These are phyloP conservation scores for Sarcophaga subvicina DNA, from an alignment of 2,888 invertebrate species.

Conservation along the genomic window DNA sequence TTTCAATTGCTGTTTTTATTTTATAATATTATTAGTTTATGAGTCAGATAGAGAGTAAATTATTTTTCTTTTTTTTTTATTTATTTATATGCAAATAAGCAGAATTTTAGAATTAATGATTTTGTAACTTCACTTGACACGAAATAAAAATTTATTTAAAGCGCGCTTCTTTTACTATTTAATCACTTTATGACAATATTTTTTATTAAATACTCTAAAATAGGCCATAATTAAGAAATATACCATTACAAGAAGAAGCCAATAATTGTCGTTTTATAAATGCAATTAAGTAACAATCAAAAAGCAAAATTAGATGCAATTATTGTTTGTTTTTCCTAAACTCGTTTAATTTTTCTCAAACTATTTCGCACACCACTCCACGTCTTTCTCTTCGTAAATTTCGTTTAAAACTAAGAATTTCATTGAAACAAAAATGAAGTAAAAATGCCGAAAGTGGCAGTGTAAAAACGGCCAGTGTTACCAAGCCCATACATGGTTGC, in stretches of 20 bases:
- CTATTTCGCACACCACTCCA: not conserved
- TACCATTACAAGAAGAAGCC: slow-evolving; percentile 13
- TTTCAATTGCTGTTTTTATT: slow-evolving; percentile 36
- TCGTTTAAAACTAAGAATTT: slow-evolving; percentile 60
- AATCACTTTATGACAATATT: not conserved
- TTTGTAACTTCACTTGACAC: not conserved
- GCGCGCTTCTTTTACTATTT: slow-evolving; percentile 11
- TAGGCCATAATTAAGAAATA: slow-evolving; percentile 33
- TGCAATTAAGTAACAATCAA: slow-evolving; percentile 1
- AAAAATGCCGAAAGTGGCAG: slow-evolving; percentile 20
- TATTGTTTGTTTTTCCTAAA: slow-evolving; percentile 37
- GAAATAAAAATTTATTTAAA: slow-evolving; percentile 14
- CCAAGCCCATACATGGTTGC: not conserved
- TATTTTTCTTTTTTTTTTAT: not conserved
- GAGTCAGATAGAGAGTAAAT: slow-evolving; percentile 30
- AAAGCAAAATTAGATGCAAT: not conserved
- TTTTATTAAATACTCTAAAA: not conserved
- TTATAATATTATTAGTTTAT: slow-evolving; percentile 17
- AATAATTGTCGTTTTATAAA: slow-evolving; percentile 7
- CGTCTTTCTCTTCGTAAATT: slow-evolving; percentile 51
- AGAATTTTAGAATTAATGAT: not conserved
- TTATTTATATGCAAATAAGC: not conserved
- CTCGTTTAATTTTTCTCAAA: slow-evolving; percentile 11
- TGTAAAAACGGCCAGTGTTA: slow-evolving; percentile 43
- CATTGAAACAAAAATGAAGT: slow-evolving; percentile 38